phyloP scores from a whole-genome alignment of 1,140 invertebrate species.

The Drosophila arawakana region DNA sequence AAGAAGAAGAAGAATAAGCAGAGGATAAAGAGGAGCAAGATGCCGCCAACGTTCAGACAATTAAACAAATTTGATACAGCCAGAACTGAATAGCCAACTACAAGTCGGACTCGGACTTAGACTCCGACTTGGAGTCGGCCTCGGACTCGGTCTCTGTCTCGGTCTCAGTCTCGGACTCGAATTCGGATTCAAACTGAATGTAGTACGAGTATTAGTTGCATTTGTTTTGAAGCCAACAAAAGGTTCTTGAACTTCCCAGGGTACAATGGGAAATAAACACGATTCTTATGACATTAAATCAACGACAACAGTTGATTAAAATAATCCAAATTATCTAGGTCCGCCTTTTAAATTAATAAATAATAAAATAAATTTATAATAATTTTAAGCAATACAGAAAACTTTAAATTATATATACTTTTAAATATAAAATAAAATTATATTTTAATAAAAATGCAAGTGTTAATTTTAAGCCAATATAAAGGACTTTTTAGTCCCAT shows the following conservation, averaged over 20 bases:
- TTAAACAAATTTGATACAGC: conserved; percentile 81
- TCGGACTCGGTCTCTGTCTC: not conserved
- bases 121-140: not conserved
- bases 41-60: conserved; percentile 57
- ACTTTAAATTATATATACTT: too few relatives aligned
- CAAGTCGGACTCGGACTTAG: not conserved
- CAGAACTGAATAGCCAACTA: conserved; percentile 12
- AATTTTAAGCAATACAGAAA: too few relatives aligned
- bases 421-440: too few relatives aligned
- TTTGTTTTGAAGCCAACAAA: conserved; percentile 49
- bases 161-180: not conserved
- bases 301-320: too few relatives aligned
- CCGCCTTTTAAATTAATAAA: too few relatives aligned
- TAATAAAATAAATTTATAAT: too few relatives aligned
- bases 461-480: too few relatives aligned
- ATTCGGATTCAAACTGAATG: not conserved
- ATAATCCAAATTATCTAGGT: too few relatives aligned
- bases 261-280: too few relatives aligned
- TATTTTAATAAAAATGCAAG: too few relatives aligned
- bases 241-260: conserved; percentile 71
- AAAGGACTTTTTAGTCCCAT: too few relatives aligned
- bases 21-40: conserved; percentile 21
- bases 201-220: conserved; percentile 58
- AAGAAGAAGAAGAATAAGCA: conserved; percentile 19
- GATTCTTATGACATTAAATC: too few relatives aligned